A percentile compares a stretch with the other conserved stretches of the same genome.
phyloP scores from a whole-genome alignment of 2,888 invertebrate species.

The Antheraea assamensis region DNA sequence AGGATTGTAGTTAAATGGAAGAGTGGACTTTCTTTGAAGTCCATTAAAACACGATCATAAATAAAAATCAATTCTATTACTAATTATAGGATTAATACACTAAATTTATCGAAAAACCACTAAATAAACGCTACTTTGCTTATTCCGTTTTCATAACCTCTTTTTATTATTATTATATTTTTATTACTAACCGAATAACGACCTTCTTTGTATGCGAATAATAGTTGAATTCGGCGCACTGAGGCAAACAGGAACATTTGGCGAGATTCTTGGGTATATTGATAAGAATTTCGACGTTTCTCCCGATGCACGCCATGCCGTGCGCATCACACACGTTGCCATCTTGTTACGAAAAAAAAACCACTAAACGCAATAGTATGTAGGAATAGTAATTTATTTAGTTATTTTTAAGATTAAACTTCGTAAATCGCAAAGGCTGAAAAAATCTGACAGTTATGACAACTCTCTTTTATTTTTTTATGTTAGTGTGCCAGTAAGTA shows the following conservation, averaged over 20 bases:
- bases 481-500: background rate
- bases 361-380: conserved; percentile 1
- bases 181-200: conserved; percentile 66
- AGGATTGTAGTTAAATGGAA: no score
- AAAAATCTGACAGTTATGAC: conserved; percentile 5
- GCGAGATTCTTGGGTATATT: conserved; percentile 77
- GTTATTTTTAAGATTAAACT: background rate
- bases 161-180: background rate
- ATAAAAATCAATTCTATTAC: no score
- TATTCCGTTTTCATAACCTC: no score
- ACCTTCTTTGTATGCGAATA: conserved; percentile 77
- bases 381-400: background rate
- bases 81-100: no score
- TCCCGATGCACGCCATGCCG: conserved; percentile 80
- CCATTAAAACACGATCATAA: no score
- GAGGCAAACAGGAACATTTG: conserved; percentile 75
- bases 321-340: conserved; percentile 76
- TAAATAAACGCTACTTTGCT: no score
- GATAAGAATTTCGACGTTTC: conserved; percentile 76
- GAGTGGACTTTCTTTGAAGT: no score
- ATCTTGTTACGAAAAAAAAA: conserved; percentile 50
- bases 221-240: conserved; percentile 77
- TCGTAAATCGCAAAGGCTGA: background rate
- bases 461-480: background rate
- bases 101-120: no score